Conservation (phyloP, 1,140 invertebrate genomes). For the Onthophagus taurus region DNA sequence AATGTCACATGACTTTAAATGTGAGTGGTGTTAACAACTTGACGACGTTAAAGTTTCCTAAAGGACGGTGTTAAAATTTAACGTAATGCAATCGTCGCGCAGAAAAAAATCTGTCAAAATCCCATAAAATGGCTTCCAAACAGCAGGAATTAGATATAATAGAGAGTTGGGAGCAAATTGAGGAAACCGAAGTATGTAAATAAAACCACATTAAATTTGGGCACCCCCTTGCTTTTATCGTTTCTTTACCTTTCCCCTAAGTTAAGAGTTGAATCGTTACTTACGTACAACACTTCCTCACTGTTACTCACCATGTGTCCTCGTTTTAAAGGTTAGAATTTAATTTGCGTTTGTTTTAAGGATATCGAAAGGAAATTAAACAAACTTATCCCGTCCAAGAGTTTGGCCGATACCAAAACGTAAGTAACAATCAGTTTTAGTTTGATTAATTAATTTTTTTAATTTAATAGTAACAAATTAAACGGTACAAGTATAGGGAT, state of each 20-base stretch:
- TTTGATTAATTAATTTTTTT: slow-evolving; percentile 15
- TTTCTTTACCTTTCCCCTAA: slow-evolving; percentile 8
- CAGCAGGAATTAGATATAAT: slow-evolving; percentile 30
- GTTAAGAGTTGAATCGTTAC: slow-evolving; percentile 1
- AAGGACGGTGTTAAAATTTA: slow-evolving; percentile 12
- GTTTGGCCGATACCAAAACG: slow-evolving; percentile 27
- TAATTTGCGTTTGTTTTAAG: slow-evolving; percentile 28
- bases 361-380: slow-evolving; percentile 34
- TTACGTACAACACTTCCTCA: not conserved
- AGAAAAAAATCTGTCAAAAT: slow-evolving; percentile 13
- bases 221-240: not conserved
- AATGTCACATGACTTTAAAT: no score
- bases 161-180: slow-evolving; percentile 38
- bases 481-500: slow-evolving; percentile 30
- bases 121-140: slow-evolving; percentile 35
- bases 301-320: slow-evolving; percentile 12
- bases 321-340: slow-evolving; percentile 10
- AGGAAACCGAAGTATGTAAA: slow-evolving; percentile 35
- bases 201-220: slow-evolving; percentile 7
- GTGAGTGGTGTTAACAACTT: no score
- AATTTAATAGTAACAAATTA: slow-evolving; percentile 23
- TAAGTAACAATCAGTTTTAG: slow-evolving; percentile 19
- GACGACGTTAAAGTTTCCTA: no score
- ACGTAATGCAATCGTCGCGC: slow-evolving; percentile 7
- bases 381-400: slow-evolving; percentile 29